Evolutionary conservation across 1,140 invertebrate species (phyloP), one percentile per base, ranked within the genome.

Genomic region (Thaumetopoea pityocampa): DNA sequence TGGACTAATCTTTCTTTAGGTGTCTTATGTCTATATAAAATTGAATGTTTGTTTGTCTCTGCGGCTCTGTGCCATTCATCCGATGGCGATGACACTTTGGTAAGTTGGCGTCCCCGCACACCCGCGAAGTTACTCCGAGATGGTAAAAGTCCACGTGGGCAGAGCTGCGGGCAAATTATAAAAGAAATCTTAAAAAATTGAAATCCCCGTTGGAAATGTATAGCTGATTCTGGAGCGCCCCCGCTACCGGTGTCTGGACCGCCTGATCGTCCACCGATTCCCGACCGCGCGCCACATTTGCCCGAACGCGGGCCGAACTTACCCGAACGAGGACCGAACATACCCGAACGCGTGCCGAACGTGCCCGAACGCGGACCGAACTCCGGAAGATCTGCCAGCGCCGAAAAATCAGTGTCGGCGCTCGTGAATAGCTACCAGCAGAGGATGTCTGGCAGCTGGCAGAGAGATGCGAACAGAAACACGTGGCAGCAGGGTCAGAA

Each of bases 371-470:
- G 22, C 43, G 2, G 50, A 47, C 5, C n/a, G n/a, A n/a, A n/a
- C n/a, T n/a, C n/a, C n/a, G n/a, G n/a, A n/a, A n/a, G n/a, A n/a
- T n/a, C n/a, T n/a, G n/a, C n/a, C n/a, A n/a, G n/a, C n/a, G n/a
- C n/a, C n/a, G 55, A 72, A 41, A 55, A 69, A 20, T 71, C 68
- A 0, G 74, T 77, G 2, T 69, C 71, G 0, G 67, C 68, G 0
- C 41, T 80, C 4, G 77, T 80, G 6, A 77, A 76, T 51, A 79
- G 67, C 50, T 80, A 80, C 55, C 78, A 82, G 46, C 71, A 79
- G 49, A 53, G 64, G 23, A 66, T 76, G 62, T 57, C 43, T 5
- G 58, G 56, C 26, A 62, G 53, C 18, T 65, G 64, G 52, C 60
- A 65, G 27, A 59, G 56, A 8, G 60, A 68, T 4, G 52, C 44